Percentiles rank a stretch among this genome's conserved stretches.
These are phyloP conservation scores for Amphiprion clarkii DNA, from an alignment of 2,797 vertebrate genomes.

Conservation along the genomic window DNA sequence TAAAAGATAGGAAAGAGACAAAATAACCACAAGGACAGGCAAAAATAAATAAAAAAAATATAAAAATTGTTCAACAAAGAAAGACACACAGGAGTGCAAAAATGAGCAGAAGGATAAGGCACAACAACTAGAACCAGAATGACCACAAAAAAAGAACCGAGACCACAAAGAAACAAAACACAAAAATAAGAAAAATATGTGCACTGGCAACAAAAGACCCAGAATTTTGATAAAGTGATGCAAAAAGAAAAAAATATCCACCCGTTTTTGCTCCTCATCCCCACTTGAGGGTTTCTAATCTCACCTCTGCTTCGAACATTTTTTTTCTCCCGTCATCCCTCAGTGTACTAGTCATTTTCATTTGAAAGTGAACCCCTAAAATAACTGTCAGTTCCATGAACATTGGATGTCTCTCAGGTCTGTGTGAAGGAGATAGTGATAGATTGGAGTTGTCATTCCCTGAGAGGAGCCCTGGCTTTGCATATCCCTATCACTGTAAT, in stretches of 20 bases:
- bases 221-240: too few relatives aligned
- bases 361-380: slow-evolving; percentile 60
- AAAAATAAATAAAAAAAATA: neutral
- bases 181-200: too few relatives aligned
- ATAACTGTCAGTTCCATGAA: slow-evolving; percentile 45
- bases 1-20: neutral
- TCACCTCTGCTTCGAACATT: neutral
- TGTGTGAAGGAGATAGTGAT: slow-evolving; percentile 60
- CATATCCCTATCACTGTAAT: slow-evolving; percentile 69
- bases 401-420: slow-evolving; percentile 48
- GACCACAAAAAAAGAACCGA: too few relatives aligned
- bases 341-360: slow-evolving; percentile 50
- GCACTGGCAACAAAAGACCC: too few relatives aligned
- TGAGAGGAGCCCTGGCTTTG: slow-evolving; percentile 62
- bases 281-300: neutral
- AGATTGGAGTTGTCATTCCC: slow-evolving; percentile 55
- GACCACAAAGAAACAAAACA: too few relatives aligned
- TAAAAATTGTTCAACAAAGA: neutral
- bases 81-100: neutral
- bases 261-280: neutral
- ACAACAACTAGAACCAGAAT: too few relatives aligned
- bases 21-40: neutral
- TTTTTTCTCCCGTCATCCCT: neutral
- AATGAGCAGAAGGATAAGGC: too few relatives aligned
- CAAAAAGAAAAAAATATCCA: too few relatives aligned